Evolutionary conservation across 1,140 invertebrate genomes (phyloP).

Genomic region (Drosophila auraria): DNA sequence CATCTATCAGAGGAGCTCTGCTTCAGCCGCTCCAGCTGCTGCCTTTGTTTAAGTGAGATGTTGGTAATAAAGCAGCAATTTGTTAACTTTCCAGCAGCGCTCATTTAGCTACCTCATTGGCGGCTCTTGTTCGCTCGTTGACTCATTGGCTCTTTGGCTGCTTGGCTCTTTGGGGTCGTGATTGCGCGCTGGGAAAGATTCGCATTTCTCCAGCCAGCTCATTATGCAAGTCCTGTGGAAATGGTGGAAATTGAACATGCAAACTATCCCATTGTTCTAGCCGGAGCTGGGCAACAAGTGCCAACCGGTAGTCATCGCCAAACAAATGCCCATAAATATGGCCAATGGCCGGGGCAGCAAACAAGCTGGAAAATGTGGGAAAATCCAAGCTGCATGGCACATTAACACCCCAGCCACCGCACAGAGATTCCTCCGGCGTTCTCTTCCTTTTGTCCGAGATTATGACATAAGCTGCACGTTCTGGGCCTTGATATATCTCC

Average conservation of each 20-base stretch:
- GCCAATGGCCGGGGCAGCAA: slow-evolving; percentile 33
- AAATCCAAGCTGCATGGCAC: slow-evolving; percentile 58
- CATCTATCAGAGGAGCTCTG: slow-evolving; percentile 68
- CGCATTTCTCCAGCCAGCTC: slow-evolving; percentile 32
- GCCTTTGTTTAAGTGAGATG: slow-evolving; percentile 77
- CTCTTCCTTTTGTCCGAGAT: slow-evolving; percentile 38
- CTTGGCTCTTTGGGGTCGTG: slow-evolving; percentile 26
- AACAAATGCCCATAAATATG: slow-evolving; percentile 71
- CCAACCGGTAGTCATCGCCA: slow-evolving; percentile 62
- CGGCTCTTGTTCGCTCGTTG: slow-evolving; percentile 73
- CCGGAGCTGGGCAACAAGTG: slow-evolving; percentile 55
- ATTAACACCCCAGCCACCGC: slow-evolving; percentile 67
- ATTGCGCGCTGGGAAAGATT: slow-evolving; percentile 37
- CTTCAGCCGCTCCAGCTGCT: slow-evolving; percentile 5
- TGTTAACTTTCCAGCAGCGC: slow-evolving; percentile 73
- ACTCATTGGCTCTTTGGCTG: slow-evolving; percentile 61
- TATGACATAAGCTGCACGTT: slow-evolving; percentile 82
- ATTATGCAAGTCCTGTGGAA: slow-evolving; percentile 67
- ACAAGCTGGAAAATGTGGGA: slow-evolving; percentile 66
- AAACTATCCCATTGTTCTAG: slow-evolving; percentile 79
- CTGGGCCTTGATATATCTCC: slow-evolving; percentile 60
- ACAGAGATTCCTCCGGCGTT: slow-evolving; percentile 16
- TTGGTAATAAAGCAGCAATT: slow-evolving; percentile 83
- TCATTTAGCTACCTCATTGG: slow-evolving; percentile 84
- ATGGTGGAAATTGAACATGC: slow-evolving; percentile 68